Conservation (phyloP, 2,113 vertebrate species). For the Xenus cinereus region DNA sequence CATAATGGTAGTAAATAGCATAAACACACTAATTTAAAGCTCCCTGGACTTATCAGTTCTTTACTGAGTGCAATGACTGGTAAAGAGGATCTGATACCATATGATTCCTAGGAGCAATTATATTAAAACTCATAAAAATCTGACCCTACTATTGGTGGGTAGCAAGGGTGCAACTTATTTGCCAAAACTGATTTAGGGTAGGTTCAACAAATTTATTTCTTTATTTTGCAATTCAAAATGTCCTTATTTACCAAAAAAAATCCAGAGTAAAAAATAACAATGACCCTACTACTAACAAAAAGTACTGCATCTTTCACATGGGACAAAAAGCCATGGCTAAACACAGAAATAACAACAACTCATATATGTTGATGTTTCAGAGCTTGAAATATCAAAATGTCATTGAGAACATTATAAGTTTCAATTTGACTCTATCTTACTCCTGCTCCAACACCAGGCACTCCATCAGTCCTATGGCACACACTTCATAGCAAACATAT, state of each 20-base stretch:
- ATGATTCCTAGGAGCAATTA: not conserved
- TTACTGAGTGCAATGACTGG: not conserved
- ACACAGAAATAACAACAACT: not conserved
- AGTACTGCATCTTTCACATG: not conserved
- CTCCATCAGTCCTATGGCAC: not conserved
- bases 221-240: not conserved
- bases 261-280: not conserved
- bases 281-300: not conserved
- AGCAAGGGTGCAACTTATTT: not conserved
- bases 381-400: not conserved
- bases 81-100: not conserved
- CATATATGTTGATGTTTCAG: not conserved
- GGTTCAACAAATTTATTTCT: not conserved
- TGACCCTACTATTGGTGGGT: not conserved
- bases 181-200: not conserved
- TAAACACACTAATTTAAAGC: not conserved
- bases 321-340: not conserved
- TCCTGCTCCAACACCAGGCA: not conserved
- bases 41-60: not conserved
- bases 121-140: not conserved
- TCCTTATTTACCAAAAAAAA: not conserved
- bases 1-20: not conserved
- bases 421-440: not conserved
- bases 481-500: not conserved
- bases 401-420: not conserved